Conservation (phyloP, 2,888 invertebrate genomes). For the Clepsis dumicolana region DNA sequence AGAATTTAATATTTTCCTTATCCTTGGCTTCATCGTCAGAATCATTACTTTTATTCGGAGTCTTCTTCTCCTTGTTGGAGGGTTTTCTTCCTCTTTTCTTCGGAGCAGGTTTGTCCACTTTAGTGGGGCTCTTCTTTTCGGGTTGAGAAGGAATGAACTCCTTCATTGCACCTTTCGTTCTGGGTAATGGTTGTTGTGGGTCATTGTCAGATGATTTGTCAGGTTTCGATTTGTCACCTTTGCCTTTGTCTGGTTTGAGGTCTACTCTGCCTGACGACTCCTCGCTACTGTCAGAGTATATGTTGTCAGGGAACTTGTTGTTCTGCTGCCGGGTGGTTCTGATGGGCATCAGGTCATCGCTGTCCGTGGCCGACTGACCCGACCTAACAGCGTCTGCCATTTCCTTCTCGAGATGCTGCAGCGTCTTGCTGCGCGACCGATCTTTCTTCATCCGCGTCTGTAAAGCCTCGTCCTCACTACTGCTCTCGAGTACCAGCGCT, state of each 20-base stretch:
- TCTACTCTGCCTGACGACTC: conserved; percentile 69
- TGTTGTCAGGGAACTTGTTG: conserved; percentile 88
- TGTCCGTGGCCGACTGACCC: conserved; percentile 89
- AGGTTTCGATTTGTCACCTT: conserved; percentile 86
- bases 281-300: conserved; percentile 94
- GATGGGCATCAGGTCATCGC: conserved; percentile 91
- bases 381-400: conserved; percentile 84
- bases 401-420: conserved; percentile 92
- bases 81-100: conserved; percentile 80
- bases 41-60: conserved; percentile 59
- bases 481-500: conserved; percentile 83
- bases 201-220: conserved; percentile 88
- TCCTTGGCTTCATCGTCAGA: conserved; percentile 80
- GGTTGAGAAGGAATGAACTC: conserved; percentile 88
- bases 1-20: conserved; percentile 79
- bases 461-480: conserved; percentile 87
- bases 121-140: conserved; percentile 62
- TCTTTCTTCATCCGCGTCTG: conserved; percentile 75
- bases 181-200: conserved; percentile 88
- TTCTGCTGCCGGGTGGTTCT: conserved; percentile 78
- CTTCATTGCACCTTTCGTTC: conserved; percentile 95
- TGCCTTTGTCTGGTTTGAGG: conserved; percentile 83
- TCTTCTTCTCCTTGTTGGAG: conserved; percentile 77
- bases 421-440: conserved; percentile 85
- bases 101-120: conserved; percentile 69